Base-by-base conservation (phyloP, 2,797 vertebrate genomes). In the Varecia variegata region DNA sequence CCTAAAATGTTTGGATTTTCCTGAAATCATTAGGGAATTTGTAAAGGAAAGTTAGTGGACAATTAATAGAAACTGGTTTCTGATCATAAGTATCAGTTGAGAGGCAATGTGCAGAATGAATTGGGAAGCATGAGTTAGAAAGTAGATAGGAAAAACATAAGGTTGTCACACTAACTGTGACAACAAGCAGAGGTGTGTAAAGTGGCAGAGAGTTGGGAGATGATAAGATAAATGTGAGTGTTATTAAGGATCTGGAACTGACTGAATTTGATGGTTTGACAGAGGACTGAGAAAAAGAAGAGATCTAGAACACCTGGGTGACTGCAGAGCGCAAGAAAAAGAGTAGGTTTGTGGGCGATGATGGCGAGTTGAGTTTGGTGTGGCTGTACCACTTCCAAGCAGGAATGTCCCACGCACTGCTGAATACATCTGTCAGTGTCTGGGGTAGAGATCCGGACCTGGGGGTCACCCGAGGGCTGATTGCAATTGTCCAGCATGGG, bases 1-100 rank as follows among this genome's bases (percentile, higher is more conserved):
- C 15, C 52, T 54, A 84, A 79, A 87, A 62, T 32, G 30, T 90
- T 58, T 91, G 35, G n/a, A 47, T 92, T 94, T 84, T 94, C 38
- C 47, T 90, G 25, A 92, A 95, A 38, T 71, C 38, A 73, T 1
- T 40, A 70, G 35, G 27, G 10, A 45, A 11, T 62, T 73, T 82
- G 79, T 86, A 43, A 58, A 62, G 50, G 62, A 86, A 40, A 50
- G 1, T 74, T 95, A 73, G 21, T 92, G 23, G 25, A 58, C 7
- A 83, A 68, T 47, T 54, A 86, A 62, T 45, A 56, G 40, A 93
- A 93, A 92, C 23, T 73, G 35, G 30, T 81, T 76, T 47, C 32
- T 85, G n/a, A 23, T 54, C 12, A 90, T 71, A 80, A 76, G 65
- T 52, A 52, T 52, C 80, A 76, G 5, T 21, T 60, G 65, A 90